phyloP scores from a whole-genome alignment of 2,888 invertebrate species.

The Hypomecis punctinalis region DNA sequence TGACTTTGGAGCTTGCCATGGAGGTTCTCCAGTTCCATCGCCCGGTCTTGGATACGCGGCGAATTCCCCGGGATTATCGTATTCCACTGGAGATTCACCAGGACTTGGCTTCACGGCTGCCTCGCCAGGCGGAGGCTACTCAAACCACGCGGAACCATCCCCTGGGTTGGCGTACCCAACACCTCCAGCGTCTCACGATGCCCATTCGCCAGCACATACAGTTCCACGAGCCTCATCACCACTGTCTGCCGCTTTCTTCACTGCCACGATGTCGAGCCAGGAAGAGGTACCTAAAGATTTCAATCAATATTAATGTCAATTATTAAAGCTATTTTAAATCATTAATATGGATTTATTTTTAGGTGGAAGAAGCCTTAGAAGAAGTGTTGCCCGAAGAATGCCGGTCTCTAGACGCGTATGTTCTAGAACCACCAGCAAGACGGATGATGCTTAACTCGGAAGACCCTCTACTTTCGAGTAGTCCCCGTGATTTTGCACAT shows the following conservation, averaged over 20 bases:
- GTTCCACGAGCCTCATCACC: slow-evolving; percentile 92
- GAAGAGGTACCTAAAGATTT: slow-evolving; percentile 84
- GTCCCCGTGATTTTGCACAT: slow-evolving; percentile 90
- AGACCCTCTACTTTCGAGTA: slow-evolving; percentile 93
- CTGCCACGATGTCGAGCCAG: slow-evolving; percentile 93
- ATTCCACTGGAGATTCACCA: slow-evolving; percentile 88
- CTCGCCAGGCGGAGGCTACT: slow-evolving; percentile 75
- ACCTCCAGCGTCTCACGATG: slow-evolving; percentile 95
- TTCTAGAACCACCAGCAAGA: slow-evolving; percentile 88
- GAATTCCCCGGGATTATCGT: slow-evolving; percentile 88
- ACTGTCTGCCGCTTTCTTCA: slow-evolving; percentile 93
- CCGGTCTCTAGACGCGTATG: slow-evolving; percentile 86
- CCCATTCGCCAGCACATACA: slow-evolving; percentile 86
- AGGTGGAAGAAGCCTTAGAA: slow-evolving; percentile 93
- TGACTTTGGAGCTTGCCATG: slow-evolving; percentile 93
- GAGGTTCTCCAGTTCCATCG: slow-evolving; percentile 78
- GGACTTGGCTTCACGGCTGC: slow-evolving; percentile 72
- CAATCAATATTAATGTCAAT: neutral
- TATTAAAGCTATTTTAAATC: neutral
- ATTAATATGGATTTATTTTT: slow-evolving; percentile 33
- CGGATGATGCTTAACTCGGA: slow-evolving; percentile 96
- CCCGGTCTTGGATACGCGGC: slow-evolving; percentile 82
- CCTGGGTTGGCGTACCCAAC: slow-evolving; percentile 93
- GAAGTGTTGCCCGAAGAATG: slow-evolving; percentile 93
- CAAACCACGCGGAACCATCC: slow-evolving; percentile 81